Percentiles rank a stretch among this genome's conserved stretches.
phyloP scores from a whole-genome alignment of 2,797 vertebrate genomes.

The Diplodus puntazzo region DNA sequence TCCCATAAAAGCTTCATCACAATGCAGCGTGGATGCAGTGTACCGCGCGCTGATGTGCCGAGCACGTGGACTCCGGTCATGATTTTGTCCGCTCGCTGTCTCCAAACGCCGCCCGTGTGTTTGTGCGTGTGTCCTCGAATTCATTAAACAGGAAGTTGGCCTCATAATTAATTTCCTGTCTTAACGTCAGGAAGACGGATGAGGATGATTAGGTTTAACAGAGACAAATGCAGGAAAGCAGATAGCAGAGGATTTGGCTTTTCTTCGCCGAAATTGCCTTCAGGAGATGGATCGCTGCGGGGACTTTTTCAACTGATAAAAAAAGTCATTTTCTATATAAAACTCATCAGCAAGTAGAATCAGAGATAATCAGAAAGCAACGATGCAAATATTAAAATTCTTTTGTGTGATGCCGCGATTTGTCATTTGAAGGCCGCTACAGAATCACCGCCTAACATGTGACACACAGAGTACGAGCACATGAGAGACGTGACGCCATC shows the following conservation, averaged over 20 bases:
- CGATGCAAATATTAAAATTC: slow-evolving; percentile 6
- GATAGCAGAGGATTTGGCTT: slow-evolving; percentile 44
- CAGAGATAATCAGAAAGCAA: not conserved
- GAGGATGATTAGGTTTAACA: slow-evolving; percentile 55
- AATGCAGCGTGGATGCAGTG: not conserved
- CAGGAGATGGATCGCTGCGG: slow-evolving; percentile 44
- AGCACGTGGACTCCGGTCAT: slow-evolving; percentile 23
- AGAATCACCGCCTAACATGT: slow-evolving; percentile 1
- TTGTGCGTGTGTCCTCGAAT: slow-evolving; percentile 50
- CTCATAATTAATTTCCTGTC: slow-evolving; percentile 80
- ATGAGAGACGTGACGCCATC: slow-evolving; percentile 20
- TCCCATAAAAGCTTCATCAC: slow-evolving; percentile 20
- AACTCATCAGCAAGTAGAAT: slow-evolving; percentile 4
- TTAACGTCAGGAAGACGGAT: slow-evolving; percentile 69
- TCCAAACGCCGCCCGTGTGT: slow-evolving; percentile 1
- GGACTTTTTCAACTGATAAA: slow-evolving; percentile 45
- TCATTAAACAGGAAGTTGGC: slow-evolving; percentile 73
- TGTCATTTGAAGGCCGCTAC: not conserved
- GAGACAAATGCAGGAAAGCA: slow-evolving; percentile 64
- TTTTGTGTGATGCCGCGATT: not conserved
- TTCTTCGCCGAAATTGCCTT: slow-evolving; percentile 44
- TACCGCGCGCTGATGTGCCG: slow-evolving; percentile 23
- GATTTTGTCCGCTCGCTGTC: slow-evolving; percentile 16
- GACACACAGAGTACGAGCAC: slow-evolving; percentile 5
- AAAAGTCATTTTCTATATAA: slow-evolving; percentile 30